These are phyloP conservation scores for Heterodera filipjevi DNA, from an alignment of 2,888 invertebrate genomes.

Conservation along the genomic window DNA sequence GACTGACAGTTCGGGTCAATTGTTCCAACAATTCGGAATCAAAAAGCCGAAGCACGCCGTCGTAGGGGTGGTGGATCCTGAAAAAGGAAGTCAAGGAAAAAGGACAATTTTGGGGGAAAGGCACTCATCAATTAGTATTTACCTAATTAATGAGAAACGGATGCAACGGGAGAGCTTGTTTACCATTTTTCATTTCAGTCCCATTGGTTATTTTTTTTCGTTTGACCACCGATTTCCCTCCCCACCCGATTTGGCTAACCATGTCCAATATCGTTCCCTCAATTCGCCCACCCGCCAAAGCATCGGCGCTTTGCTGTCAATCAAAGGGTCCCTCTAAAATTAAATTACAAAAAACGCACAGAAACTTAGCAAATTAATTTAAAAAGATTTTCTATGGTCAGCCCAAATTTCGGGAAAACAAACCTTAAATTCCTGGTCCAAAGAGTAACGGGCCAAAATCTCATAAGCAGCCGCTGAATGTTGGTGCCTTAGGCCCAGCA, in stretches of 20 bases:
- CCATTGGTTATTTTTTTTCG: too few relatives aligned
- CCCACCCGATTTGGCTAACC: constrained; percentile 50
- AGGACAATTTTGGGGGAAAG: too few relatives aligned
- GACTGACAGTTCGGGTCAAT: constrained; percentile 39
- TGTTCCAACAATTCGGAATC: constrained; percentile 58
- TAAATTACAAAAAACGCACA: too few relatives aligned
- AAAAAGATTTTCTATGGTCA: constrained; percentile 10
- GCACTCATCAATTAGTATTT: too few relatives aligned
- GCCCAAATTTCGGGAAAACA: constrained; percentile 8
- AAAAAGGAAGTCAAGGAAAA: neutral
- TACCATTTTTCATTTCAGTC: too few relatives aligned
- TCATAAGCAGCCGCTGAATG: constrained; percentile 61
- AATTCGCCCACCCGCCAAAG: constrained; percentile 66
- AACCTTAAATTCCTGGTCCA: constrained; percentile 51
- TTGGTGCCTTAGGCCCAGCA: constrained; percentile 59
- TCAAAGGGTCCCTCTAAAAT: constrained; percentile 62
- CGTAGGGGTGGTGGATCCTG: constrained; percentile 67
- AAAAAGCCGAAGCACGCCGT: constrained; percentile 67
- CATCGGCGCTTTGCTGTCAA: constrained; percentile 66
- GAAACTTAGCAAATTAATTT: too few relatives aligned
- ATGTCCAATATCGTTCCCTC: constrained; percentile 67
- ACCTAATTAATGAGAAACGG: too few relatives aligned
- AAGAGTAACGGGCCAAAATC: constrained; percentile 59
- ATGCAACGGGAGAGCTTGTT: too few relatives aligned
- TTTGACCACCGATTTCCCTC: neutral